Base-by-base conservation (phyloP, 2,797 vertebrate species). In the Cryptoblepharus egeriae region DNA sequence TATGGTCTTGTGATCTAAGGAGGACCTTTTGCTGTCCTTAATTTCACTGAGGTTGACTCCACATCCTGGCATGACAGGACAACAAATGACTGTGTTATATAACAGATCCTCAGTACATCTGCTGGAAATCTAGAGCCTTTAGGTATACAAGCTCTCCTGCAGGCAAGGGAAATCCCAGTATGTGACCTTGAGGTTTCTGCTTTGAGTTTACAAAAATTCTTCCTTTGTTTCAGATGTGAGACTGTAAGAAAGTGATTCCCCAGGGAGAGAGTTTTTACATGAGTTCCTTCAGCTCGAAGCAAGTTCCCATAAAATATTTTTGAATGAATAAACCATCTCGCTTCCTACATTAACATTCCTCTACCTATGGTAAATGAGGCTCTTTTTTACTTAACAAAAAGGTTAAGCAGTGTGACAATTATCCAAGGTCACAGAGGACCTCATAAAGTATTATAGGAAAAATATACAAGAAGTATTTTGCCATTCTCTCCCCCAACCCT, bases 261-360 rank as follows among this genome's bases (percentile, higher is more conserved):
- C 63, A 75, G 88, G 75, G 87, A 93, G 91, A 16, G 32, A 58
- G 45, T 92, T 90, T n/a, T 93, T 92, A 92, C 84, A 80, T 58
- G 7, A 84, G 81, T 92, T 91, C 83, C 89, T 85, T 85, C 86
- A 89, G 87, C 87, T 92, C 72, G 80, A 71, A 92, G 79, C 82
- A 92, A 91, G 75, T 77, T 87, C 72, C 79, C 87, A 90, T 92
- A 91, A 94, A 93, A 85, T 83, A 87, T 81, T 90, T 91, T 80
- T 94, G 75, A 93, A 90, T 90, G 82, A 91, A 91, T 86, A 91
- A 89, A 89, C 85, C 81, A 87, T 87, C 91, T 89, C 90, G 69
- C 85, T 84, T 67, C 70, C 24, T 24, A 79, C 79, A 89, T 94
- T 93, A 92, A 93, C 90, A 93, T 94, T 93, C 92, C 82, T 92